phyloP scores from a whole-genome alignment of 2,113 vertebrate genomes.

The Lucifuga dentata region DNA sequence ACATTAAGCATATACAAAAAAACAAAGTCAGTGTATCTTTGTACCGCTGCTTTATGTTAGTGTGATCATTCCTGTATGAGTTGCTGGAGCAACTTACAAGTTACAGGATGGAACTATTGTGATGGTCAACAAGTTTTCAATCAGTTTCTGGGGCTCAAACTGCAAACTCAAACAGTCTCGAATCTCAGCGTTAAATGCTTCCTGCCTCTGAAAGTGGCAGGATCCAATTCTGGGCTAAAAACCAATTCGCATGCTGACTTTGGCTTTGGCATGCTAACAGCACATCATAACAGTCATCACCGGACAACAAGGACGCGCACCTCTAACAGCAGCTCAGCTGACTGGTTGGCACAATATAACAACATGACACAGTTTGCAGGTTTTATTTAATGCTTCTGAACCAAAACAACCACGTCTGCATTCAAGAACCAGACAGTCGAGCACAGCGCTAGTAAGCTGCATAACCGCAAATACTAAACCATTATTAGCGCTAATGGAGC shows the following conservation, averaged over 20 bases:
- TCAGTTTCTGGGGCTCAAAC: not conserved
- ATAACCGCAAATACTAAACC: conserved; percentile 3
- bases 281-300: not conserved
- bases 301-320: not conserved
- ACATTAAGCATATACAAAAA: too few species aligned
- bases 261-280: conserved; percentile 20
- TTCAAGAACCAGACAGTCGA: not conserved
- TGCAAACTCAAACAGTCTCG: not conserved
- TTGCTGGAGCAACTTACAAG: too few species aligned
- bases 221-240: not conserved
- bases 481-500: conserved; percentile 54
- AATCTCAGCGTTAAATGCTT: not conserved
- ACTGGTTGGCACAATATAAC: conserved; percentile 21
- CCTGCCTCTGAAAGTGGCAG: not conserved
- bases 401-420: not conserved
- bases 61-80: conserved; percentile 15
- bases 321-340: conserved; percentile 33
- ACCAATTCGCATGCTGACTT: not conserved
- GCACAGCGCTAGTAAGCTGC: not conserved
- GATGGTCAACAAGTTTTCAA: conserved; percentile 1
- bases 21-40: too few species aligned
- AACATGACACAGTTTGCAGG: conserved; percentile 1
- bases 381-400: conserved; percentile 1
- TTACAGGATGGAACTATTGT: not conserved
- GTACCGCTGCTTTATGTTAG: too few species aligned